Evolutionary conservation across 2,888 invertebrate genomes (phyloP).

Genomic region (Sepiola atlantica): DNA sequence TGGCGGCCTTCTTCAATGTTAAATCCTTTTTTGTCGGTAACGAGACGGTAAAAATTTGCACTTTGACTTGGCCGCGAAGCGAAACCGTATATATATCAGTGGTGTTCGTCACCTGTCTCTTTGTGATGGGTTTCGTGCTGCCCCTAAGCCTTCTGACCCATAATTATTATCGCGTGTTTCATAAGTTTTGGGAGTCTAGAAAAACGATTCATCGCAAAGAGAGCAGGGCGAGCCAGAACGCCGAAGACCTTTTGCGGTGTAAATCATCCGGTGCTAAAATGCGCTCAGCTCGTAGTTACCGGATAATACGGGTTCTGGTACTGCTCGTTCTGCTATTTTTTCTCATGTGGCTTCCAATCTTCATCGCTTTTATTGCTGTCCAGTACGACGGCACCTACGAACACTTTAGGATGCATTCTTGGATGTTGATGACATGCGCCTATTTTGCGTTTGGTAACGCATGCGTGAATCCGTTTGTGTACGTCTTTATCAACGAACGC

Average conservation of each 20-base stretch:
- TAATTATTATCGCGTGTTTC: conserved; percentile 61
- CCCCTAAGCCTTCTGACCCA: conserved; percentile 56
- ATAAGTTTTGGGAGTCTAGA: conserved; percentile 55
- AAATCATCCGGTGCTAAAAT: not conserved
- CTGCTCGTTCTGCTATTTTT: conserved; percentile 60
- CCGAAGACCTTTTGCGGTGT: not conserved
- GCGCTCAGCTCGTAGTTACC: conserved; percentile 54
- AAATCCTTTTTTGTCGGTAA: conserved; percentile 53
- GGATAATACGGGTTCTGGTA: conserved; percentile 61
- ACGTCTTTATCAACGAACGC: conserved; percentile 59
- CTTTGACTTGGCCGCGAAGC: conserved; percentile 61
- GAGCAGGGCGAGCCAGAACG: not conserved
- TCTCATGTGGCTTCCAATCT: conserved; percentile 63
- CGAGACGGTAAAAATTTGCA: conserved; percentile 58
- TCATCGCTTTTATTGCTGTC: conserved; percentile 59
- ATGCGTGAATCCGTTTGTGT: conserved; percentile 63
- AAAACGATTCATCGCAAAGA: conserved; percentile 50
- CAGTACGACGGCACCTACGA: conserved; percentile 55
- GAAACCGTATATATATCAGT: conserved; percentile 51
- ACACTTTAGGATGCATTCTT: conserved; percentile 56
- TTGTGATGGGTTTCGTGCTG: conserved; percentile 55
- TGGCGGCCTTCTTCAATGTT: conserved; percentile 60
- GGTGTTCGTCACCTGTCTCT: conserved; percentile 53
- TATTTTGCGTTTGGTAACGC: conserved; percentile 60
- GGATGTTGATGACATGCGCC: conserved; percentile 56